Percentiles rank a stretch among this genome's conserved stretches.
Conservation (phyloP, 1,140 invertebrate species). For the Hyphantria cunea region DNA sequence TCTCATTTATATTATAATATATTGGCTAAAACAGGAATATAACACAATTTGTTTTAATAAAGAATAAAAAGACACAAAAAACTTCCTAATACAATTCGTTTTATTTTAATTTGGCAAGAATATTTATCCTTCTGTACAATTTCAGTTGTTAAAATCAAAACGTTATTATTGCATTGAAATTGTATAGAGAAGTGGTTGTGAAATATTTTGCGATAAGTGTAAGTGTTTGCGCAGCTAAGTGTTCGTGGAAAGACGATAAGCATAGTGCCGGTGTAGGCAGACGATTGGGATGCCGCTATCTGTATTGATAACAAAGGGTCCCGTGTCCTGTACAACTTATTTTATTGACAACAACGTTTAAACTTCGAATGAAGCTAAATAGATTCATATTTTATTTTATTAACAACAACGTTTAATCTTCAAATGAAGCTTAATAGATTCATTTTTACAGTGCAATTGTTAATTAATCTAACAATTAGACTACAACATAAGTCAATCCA, state of each 20-base stretch:
- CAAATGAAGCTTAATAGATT: too few relatives aligned
- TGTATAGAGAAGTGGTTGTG: conserved; percentile 43
- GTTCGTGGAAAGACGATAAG: conserved; percentile 75
- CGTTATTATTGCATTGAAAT: neutral
- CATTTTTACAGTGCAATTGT: too few relatives aligned
- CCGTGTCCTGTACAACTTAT: conserved; percentile 24
- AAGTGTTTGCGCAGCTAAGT: conserved; percentile 57
- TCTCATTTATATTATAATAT: conserved; percentile 11
- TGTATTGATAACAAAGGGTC: conserved; percentile 49
- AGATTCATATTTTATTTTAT: neutral
- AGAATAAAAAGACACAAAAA: too few relatives aligned
- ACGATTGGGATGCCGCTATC: conserved; percentile 67
- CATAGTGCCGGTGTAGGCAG: conserved; percentile 44
- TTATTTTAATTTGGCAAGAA: neutral
- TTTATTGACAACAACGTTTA: neutral
- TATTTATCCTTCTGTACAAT: neutral
- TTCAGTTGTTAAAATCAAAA: neutral
- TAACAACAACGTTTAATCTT: too few relatives aligned
- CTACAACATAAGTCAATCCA: too few relatives aligned
- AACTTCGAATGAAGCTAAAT: neutral
- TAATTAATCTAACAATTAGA: too few relatives aligned
- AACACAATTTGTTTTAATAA: neutral
- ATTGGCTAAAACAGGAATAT: neutral
- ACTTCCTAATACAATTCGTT: too few relatives aligned
- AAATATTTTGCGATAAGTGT: conserved; percentile 69